phyloP scores from a whole-genome alignment of 2,797 vertebrate species.

The Galago senegalensis region DNA sequence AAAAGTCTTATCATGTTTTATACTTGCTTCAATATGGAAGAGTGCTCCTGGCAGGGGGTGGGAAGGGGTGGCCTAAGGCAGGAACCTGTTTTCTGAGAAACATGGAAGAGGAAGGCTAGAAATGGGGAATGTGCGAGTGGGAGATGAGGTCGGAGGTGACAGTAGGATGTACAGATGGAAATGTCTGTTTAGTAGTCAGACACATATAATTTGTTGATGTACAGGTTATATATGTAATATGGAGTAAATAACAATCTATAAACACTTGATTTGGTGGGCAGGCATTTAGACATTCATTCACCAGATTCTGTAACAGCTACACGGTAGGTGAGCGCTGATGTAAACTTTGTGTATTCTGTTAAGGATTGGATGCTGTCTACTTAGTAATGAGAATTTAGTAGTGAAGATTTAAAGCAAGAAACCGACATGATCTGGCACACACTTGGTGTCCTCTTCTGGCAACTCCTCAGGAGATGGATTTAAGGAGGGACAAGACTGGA shows the following conservation, averaged over 20 bases:
- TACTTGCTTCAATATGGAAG: background rate
- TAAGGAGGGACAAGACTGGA: background rate
- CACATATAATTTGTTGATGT: background rate
- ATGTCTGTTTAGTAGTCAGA: background rate
- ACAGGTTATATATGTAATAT: background rate
- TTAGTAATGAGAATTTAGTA: conserved; percentile 31
- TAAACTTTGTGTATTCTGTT: background rate
- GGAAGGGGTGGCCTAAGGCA: too few species aligned
- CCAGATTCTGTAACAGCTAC: background rate
- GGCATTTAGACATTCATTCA: background rate
- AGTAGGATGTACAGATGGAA: conserved; percentile 27
- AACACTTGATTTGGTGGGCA: background rate
- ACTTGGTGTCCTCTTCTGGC: background rate
- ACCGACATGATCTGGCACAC: background rate
- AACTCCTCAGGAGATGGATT: background rate
- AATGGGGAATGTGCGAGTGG: too few species aligned
- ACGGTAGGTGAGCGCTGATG: background rate
- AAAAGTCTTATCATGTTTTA: conserved; percentile 11
- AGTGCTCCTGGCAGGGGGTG: too few species aligned
- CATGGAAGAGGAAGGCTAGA: too few species aligned
- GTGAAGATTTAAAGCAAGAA: conserved; percentile 23
- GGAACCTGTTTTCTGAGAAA: too few species aligned
- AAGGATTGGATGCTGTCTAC: background rate
- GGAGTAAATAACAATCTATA: background rate
- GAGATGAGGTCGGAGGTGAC: background rate